phyloP scores from a whole-genome alignment of 2,113 vertebrate species.

The Tachuris rubrigastra region DNA sequence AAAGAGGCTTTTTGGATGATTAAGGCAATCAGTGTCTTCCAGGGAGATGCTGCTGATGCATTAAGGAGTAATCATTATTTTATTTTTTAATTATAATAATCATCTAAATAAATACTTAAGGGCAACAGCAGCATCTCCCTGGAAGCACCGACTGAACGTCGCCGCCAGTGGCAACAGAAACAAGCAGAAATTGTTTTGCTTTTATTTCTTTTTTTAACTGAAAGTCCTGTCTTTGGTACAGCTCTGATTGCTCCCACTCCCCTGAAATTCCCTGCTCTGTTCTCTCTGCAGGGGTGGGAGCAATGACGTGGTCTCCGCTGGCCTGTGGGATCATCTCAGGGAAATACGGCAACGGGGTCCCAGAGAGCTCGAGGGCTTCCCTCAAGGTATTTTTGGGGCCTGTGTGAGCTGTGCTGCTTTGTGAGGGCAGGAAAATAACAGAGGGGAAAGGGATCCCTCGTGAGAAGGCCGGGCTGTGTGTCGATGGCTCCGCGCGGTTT shows the following conservation, averaged over 20 bases:
- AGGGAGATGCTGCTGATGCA: neutral
- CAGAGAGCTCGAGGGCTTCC: slow-evolving; percentile 92
- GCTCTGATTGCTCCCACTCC: neutral
- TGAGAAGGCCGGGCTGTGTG: neutral
- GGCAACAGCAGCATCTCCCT: neutral
- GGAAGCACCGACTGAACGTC: rapidly evolving
- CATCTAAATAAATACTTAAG: neutral
- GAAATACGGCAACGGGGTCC: slow-evolving; percentile 96
- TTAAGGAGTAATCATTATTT: neutral
- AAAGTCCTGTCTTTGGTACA: rapidly evolving
- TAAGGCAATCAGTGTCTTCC: neutral
- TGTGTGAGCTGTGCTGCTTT: neutral
- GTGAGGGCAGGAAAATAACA: neutral
- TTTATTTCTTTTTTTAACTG: too few species aligned
- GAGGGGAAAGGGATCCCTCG: neutral
- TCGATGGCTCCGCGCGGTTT: neutral
- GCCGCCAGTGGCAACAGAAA: neutral
- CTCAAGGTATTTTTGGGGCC: slow-evolving; percentile 82
- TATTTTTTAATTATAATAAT: neutral
- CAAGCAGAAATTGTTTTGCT: neutral
- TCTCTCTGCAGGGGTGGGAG: slow-evolving; percentile 85
- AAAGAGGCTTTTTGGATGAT: neutral
- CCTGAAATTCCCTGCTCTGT: neutral
- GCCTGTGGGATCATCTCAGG: slow-evolving; percentile 98
- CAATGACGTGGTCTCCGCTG: slow-evolving; percentile 98